These are phyloP conservation scores for Meloidogyne chitwoodi DNA, from an alignment of 1,140 invertebrate species.

Conservation along the genomic window DNA sequence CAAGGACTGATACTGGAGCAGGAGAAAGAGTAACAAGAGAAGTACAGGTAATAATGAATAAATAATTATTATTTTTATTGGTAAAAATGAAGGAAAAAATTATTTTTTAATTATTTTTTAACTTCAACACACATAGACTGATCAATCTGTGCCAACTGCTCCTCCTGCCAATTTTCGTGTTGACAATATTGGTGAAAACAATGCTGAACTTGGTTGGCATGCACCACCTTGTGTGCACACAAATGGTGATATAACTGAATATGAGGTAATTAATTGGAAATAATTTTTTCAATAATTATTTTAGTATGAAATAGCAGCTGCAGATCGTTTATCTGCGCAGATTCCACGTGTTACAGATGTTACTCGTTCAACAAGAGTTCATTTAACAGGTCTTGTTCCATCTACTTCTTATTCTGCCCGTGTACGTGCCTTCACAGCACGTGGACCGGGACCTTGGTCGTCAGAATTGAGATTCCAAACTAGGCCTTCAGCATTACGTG, in stretches of 20 bases:
- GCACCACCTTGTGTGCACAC: constrained; percentile 57
- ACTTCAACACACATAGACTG: constrained; percentile 41
- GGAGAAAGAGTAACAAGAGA: constrained; percentile 57
- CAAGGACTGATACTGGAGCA: constrained; percentile 41
- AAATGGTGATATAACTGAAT: constrained; percentile 58
- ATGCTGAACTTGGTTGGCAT: constrained; percentile 55
- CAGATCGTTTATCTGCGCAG: constrained; percentile 38
- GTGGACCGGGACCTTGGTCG: constrained; percentile 57
- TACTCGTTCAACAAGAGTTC: constrained; percentile 49
- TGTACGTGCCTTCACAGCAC: constrained; percentile 51
- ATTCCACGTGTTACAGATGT: constrained; percentile 47
- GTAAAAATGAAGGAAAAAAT: background rate
- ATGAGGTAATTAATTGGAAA: constrained; percentile 34
- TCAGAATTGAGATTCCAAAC: constrained; percentile 53
- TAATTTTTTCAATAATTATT: background rate
- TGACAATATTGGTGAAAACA: constrained; percentile 38
- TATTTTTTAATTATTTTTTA: background rate
- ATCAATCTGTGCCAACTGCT: constrained; percentile 53
- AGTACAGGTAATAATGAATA: constrained; percentile 44
- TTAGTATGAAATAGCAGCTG: constrained; percentile 51
- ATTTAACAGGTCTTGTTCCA: constrained; percentile 40
- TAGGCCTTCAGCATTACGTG: constrained; percentile 13
- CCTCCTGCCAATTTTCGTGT: constrained; percentile 51
- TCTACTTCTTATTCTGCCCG: constrained; percentile 48
- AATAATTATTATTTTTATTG: too few relatives aligned